Evolutionary conservation across 2,113 vertebrate species (phyloP).

Genomic region (Solenodon paradoxus): DNA sequence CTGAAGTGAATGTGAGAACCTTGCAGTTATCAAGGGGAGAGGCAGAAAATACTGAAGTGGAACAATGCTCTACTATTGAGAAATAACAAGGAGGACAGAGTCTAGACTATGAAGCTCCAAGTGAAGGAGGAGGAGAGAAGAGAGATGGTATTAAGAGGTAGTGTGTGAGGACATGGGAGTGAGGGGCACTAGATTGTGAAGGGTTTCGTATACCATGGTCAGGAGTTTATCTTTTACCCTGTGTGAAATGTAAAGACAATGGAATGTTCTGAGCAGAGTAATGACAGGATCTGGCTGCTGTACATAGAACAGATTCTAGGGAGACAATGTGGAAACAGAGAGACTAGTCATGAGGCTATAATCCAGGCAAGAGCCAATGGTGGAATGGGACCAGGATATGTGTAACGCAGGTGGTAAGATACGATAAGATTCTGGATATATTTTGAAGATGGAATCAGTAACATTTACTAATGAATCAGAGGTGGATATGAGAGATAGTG

Average conservation of each 20-base stretch:
- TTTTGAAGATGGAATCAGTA: slow-evolving; percentile 1
- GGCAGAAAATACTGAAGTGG: background rate
- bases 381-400: background rate
- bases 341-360: background rate
- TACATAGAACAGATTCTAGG: background rate
- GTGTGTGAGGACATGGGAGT: background rate
- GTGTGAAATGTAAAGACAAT: background rate
- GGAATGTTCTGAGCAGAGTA: background rate
- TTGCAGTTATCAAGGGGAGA: background rate
- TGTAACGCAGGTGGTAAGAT: background rate
- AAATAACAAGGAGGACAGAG: background rate
- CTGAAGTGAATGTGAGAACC: background rate
- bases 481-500: background rate
- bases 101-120: background rate
- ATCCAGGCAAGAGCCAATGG: background rate
- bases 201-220: background rate
- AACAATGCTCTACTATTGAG: background rate
- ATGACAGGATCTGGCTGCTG: background rate
- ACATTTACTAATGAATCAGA: background rate
- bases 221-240: background rate
- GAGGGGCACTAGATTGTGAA: background rate
- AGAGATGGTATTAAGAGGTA: background rate
- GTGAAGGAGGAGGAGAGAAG: background rate
- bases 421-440: background rate
- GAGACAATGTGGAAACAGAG: background rate